Percentiles rank a stretch among this genome's conserved stretches.
Evolutionary conservation across 2,888 invertebrate species (phyloP).

Genomic region (Phytoseiulus persimilis): DNA sequence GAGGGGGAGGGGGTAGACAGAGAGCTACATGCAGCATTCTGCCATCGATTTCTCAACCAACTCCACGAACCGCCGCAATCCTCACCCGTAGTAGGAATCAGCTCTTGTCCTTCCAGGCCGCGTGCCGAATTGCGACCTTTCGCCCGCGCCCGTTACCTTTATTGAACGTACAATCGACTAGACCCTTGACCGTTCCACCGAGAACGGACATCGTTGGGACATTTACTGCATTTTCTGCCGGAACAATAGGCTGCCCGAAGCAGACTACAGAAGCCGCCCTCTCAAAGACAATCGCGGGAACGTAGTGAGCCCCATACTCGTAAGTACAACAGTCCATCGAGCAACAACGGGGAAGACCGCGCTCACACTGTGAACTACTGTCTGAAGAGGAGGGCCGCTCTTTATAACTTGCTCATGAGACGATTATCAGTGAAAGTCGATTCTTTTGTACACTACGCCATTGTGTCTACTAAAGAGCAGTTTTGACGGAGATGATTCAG

Average conservation of each 20-base stretch:
- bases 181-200: neutral
- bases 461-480: too few species aligned
- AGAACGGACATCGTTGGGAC: conserved; percentile 11
- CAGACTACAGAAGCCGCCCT: neutral
- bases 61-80: too few species aligned
- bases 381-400: neutral
- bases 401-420: neutral
- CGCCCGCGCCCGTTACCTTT: neutral
- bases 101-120: neutral
- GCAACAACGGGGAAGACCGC: conserved; percentile 14
- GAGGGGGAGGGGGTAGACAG: too few species aligned
- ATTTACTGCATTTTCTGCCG: conserved; percentile 16
- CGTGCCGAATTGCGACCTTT: neutral
- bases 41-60: too few species aligned
- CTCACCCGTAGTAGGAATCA: neutral
- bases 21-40: too few species aligned
- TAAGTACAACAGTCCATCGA: conserved; percentile 12
- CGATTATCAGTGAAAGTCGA: too few species aligned
- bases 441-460: too few species aligned
- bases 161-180: neutral
- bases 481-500: too few species aligned
- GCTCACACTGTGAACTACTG: conserved; percentile 21
- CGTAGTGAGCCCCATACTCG: conserved; percentile 22
- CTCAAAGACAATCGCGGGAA: neutral
- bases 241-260: neutral